Evolutionary conservation across 2,113 vertebrate genomes (phyloP).

Genomic region (Onychostruthus taczanowskii): DNA sequence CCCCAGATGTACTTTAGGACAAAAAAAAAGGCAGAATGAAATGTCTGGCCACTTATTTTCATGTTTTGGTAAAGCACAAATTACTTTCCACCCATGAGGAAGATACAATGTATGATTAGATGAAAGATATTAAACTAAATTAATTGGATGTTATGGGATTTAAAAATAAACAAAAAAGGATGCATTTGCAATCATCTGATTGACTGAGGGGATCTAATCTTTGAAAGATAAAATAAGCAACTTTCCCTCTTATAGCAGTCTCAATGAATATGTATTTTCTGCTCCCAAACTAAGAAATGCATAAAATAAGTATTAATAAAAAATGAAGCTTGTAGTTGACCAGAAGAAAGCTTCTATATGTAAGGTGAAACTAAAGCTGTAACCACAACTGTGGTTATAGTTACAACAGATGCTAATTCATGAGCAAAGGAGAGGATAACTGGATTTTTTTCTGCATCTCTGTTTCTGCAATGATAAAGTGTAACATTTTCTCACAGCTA

Average conservation of each 20-base stretch:
- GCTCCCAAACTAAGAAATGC: neutral
- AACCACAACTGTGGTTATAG: neutral
- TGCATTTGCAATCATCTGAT: neutral
- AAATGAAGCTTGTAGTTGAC: neutral
- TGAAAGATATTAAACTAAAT: slow-evolving; percentile 8
- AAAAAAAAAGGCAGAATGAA: neutral
- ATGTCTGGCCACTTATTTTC: slow-evolving; percentile 3
- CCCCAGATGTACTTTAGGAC: neutral
- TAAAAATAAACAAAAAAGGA: neutral
- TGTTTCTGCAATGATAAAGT: neutral
- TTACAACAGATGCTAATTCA: neutral
- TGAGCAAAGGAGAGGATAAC: neutral
- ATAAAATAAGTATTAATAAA: neutral
- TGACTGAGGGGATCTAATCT: neutral
- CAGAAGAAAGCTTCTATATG: neutral
- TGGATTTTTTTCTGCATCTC: neutral
- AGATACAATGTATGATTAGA: neutral
- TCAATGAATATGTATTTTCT: neutral
- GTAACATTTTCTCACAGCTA: neutral
- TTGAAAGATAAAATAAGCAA: neutral
- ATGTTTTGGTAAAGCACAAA: slow-evolving; percentile 6
- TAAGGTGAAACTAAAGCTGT: neutral
- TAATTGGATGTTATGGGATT: neutral
- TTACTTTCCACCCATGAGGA: slow-evolving; percentile 29
- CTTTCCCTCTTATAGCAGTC: neutral